These are phyloP conservation scores for Sclerurus mexicanus DNA, from an alignment of 2,113 vertebrate species.

Conservation along the genomic window DNA sequence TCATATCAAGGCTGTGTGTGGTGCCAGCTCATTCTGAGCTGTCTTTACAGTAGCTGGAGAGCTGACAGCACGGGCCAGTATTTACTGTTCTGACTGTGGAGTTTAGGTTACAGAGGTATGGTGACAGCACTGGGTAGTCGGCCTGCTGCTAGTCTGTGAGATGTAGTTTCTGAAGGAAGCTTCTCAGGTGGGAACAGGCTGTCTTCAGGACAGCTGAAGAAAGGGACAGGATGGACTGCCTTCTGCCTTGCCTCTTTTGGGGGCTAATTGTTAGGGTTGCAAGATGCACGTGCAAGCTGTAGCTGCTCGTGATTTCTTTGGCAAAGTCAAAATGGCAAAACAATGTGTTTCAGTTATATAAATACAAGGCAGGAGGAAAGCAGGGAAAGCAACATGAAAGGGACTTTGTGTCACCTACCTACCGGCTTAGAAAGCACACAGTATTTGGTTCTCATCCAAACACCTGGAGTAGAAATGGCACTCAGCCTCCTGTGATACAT, in stretches of 20 bases:
- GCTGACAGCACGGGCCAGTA: background rate
- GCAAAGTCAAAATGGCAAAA: background rate
- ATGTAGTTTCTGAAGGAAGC: background rate
- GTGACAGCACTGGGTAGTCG: background rate
- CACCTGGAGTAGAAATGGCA: background rate
- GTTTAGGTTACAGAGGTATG: background rate
- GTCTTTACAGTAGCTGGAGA: conserved; percentile 1
- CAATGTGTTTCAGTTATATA: background rate
- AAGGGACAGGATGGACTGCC: background rate
- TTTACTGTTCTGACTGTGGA: conserved; percentile 9
- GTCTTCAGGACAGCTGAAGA: background rate
- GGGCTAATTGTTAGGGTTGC: background rate
- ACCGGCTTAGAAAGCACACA: background rate
- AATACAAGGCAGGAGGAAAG: background rate
- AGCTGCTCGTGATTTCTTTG: background rate
- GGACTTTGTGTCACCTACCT: background rate
- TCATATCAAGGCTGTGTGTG: conserved; percentile 20
- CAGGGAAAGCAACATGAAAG: background rate
- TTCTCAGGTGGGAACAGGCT: background rate
- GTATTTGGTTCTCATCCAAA: background rate
- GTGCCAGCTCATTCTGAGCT: conserved; percentile 3
- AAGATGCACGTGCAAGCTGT: background rate
- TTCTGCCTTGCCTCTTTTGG: background rate
- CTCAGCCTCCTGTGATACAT: background rate
- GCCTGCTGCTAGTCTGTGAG: background rate